phyloP scores from a whole-genome alignment of 2,797 vertebrate species.

The Melanotaenia trifasciata region DNA sequence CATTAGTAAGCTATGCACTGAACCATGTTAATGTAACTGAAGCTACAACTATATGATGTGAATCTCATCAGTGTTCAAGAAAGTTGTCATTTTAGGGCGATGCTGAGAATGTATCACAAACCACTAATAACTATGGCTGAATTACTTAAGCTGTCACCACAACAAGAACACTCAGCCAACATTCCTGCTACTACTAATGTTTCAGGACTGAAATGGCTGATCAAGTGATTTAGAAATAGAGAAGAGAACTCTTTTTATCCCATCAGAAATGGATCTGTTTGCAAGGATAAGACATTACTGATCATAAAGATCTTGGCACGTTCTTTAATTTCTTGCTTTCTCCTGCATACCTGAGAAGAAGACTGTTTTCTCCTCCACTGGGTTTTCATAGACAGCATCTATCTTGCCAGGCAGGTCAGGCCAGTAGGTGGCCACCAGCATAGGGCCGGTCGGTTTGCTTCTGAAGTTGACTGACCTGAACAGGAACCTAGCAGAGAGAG shows the following conservation, averaged over 20 bases:
- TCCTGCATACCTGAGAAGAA: constrained; percentile 92
- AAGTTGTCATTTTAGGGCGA: constrained; percentile 59
- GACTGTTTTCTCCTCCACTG: constrained; percentile 92
- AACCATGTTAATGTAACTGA: constrained; percentile 26
- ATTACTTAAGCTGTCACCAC: constrained; percentile 42
- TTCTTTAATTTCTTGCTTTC: constrained; percentile 16
- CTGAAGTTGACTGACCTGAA: constrained; percentile 91
- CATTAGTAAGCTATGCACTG: constrained; percentile 12
- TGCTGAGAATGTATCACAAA: constrained; percentile 62
- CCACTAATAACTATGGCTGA: constrained; percentile 70
- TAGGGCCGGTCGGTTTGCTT: constrained; percentile 90
- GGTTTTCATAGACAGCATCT: constrained; percentile 95
- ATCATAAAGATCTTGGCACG: neutral
- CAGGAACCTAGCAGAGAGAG: constrained; percentile 88
- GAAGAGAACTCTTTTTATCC: constrained; percentile 37
- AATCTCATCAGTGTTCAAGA: constrained; percentile 51
- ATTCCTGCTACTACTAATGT: constrained; percentile 59
- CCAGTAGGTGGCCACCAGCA: constrained; percentile 96
- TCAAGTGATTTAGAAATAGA: constrained; percentile 32
- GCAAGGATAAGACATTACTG: neutral
- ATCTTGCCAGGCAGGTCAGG: constrained; percentile 92
- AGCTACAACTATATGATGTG: constrained; percentile 30
- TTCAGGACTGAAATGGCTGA: constrained; percentile 52
- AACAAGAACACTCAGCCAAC: constrained; percentile 51
- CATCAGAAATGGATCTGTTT: constrained; percentile 34